Conservation (phyloP, 2,113 vertebrate species). For the Coregonus clupeaformis region DNA sequence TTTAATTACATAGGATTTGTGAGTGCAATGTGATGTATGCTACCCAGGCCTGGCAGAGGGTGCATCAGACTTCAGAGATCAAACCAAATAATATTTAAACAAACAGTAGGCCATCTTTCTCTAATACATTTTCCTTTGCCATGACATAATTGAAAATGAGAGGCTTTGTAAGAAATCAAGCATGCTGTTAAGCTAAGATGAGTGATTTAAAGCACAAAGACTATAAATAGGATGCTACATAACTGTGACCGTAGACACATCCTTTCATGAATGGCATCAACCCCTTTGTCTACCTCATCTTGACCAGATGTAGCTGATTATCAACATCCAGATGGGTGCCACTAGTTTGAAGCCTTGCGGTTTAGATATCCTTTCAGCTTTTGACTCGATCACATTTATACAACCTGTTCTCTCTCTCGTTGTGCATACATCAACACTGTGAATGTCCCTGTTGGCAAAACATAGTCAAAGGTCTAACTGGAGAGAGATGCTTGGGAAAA, state of each 20-base stretch:
- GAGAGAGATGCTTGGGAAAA: background rate
- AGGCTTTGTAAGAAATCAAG: background rate
- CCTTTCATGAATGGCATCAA: background rate
- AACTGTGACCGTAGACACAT: background rate
- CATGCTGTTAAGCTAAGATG: background rate
- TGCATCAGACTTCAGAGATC: background rate
- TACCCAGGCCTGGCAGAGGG: background rate
- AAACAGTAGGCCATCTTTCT: background rate
- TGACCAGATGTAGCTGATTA: background rate
- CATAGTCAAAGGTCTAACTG: no score
- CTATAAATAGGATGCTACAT: background rate
- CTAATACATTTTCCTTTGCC: background rate
- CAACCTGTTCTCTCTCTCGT: slow-evolving; percentile 41
- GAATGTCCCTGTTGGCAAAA: slow-evolving; percentile 33
- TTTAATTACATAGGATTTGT: slow-evolving; percentile 14
- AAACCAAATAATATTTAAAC: background rate
- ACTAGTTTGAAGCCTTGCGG: slow-evolving; percentile 14
- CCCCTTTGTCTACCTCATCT: background rate
- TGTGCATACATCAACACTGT: slow-evolving; percentile 40
- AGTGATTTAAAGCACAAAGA: background rate
- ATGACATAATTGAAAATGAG: background rate
- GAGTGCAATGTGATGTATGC: background rate
- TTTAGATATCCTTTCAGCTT: slow-evolving; percentile 22
- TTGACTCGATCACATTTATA: no score
- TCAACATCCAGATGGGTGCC: no score